Evolutionary conservation across 2,113 vertebrate species (phyloP).

Genomic region (Dinomys branickii): DNA sequence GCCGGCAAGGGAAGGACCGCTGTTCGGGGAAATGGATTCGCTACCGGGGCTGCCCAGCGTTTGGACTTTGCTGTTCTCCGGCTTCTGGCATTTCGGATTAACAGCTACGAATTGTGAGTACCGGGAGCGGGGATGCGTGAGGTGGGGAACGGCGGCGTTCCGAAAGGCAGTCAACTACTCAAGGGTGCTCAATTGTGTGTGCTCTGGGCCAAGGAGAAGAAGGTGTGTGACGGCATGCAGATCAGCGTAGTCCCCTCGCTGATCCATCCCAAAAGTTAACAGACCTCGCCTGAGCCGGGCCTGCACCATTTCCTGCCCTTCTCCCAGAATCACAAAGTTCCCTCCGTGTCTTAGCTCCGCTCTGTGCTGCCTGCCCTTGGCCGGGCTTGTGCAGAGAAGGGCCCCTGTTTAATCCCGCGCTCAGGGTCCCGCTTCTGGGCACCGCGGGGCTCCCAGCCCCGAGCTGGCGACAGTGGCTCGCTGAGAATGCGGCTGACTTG

Average conservation of each 20-base stretch:
- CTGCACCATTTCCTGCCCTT: background rate
- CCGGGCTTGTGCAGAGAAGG: background rate
- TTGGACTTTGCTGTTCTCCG: conserved; percentile 80
- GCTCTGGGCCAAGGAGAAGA: background rate
- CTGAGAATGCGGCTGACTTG: conserved; percentile 2
- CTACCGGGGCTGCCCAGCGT: conserved; percentile 70
- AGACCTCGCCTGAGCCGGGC: background rate
- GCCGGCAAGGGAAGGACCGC: conserved; percentile 57
- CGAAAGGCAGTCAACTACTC: background rate
- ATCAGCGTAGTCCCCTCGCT: background rate
- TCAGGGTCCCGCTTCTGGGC: background rate
- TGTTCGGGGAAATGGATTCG: conserved; percentile 83
- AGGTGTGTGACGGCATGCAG: background rate
- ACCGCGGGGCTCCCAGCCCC: background rate
- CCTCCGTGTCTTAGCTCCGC: background rate
- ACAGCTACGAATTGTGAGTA: conserved; percentile 88
- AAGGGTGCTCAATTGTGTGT: background rate
- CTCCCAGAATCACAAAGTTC: conserved; percentile 62
- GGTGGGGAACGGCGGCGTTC: background rate
- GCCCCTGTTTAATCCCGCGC: background rate
- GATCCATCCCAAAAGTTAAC: conserved; percentile 71
- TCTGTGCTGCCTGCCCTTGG: background rate
- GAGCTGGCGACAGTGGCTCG: background rate
- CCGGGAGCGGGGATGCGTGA: background rate
- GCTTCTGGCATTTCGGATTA: conserved; percentile 83